phyloP scores from a whole-genome alignment of 2,797 vertebrate species.

The Acropternis orthonyx region DNA sequence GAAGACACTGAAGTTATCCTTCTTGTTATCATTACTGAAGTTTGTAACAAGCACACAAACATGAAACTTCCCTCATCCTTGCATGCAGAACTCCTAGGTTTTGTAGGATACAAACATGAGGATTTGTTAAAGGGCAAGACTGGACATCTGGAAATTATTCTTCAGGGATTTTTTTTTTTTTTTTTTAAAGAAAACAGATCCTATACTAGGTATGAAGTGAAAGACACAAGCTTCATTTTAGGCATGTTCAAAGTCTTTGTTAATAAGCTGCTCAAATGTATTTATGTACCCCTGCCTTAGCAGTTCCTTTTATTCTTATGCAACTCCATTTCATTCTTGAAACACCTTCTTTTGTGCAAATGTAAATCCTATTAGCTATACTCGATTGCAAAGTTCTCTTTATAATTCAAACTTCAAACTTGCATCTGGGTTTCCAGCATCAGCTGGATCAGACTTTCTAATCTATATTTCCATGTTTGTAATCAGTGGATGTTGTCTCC shows the following conservation, averaged over 20 bases:
- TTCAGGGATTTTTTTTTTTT: background rate
- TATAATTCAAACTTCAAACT: background rate
- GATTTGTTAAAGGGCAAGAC: background rate
- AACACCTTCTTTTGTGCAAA: background rate
- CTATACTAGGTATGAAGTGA: background rate
- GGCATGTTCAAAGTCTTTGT: background rate
- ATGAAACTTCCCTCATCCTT: background rate
- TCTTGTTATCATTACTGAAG: background rate
- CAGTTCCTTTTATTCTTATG: background rate
- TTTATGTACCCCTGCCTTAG: background rate
- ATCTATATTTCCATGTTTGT: background rate
- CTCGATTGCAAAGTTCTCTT: background rate
- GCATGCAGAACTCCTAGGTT: background rate
- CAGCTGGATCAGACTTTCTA: background rate
- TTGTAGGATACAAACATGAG: background rate
- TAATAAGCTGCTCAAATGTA: background rate
- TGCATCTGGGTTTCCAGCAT: background rate
- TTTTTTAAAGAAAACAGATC: background rate
- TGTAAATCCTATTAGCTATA: background rate
- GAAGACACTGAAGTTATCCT: background rate
- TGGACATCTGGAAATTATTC: background rate
- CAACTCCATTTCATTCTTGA: background rate
- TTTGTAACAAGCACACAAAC: background rate
- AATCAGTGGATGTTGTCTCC: background rate
- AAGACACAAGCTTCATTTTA: background rate